Evolutionary conservation across 2,113 vertebrate genomes (phyloP).

Genomic region (Puntigrus tetrazona): DNA sequence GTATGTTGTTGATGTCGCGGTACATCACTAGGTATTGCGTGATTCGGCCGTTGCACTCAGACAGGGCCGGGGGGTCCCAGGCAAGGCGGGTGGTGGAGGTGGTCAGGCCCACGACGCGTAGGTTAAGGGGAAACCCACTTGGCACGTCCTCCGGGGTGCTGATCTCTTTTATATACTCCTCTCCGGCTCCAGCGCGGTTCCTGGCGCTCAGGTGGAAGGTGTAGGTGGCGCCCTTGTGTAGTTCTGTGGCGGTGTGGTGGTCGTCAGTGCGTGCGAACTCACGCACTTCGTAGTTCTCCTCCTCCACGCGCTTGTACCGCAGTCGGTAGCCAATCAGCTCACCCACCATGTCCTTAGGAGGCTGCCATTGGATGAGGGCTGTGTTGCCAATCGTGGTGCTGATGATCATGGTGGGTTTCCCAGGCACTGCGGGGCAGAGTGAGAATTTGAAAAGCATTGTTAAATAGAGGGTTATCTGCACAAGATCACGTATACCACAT

Average conservation of each 20-base stretch:
- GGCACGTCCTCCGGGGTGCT: conserved; percentile 86
- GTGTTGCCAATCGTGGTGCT: conserved; percentile 94
- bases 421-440: conserved; percentile 80
- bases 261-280: conserved; percentile 86
- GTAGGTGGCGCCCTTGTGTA: conserved; percentile 92
- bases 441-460: neutral
- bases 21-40: conserved; percentile 86
- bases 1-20: conserved; percentile 92
- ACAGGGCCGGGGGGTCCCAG: conserved; percentile 87
- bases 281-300: conserved; percentile 81
- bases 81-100: conserved; percentile 85
- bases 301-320: conserved; percentile 86
- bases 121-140: conserved; percentile 88
- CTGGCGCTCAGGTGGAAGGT: conserved; percentile 87
- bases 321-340: conserved; percentile 91
- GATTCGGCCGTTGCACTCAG: conserved; percentile 88
- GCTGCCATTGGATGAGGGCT: conserved; percentile 96
- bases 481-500: neutral
- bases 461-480: neutral
- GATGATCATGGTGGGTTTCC: conserved; percentile 94
- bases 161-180: conserved; percentile 91
- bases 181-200: conserved; percentile 89
- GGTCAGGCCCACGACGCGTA: conserved; percentile 86
- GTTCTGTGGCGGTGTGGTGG: conserved; percentile 88
- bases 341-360: conserved; percentile 90